Conservation (phyloP, 2,797 vertebrate genomes). For the Trichosurus vulpecula region DNA sequence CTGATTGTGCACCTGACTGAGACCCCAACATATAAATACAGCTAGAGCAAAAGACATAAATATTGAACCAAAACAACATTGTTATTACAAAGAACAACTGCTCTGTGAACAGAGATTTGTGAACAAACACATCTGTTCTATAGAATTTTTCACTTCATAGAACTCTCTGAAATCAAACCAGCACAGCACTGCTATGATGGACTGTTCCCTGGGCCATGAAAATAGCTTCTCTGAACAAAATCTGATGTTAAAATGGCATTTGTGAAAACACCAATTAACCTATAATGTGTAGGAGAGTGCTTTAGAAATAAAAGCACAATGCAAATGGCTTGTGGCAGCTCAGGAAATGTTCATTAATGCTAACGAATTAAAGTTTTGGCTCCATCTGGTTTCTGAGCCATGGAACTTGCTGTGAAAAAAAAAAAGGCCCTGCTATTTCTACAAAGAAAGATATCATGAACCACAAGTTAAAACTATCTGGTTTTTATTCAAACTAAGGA, state of each 20-base stretch:
- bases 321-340: constrained; percentile 22
- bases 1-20: constrained; percentile 43
- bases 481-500: constrained; percentile 58
- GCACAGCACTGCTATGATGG: constrained; percentile 61
- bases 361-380: constrained; percentile 48
- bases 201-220: constrained; percentile 61
- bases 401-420: constrained; percentile 26
- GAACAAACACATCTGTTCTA: constrained; percentile 61
- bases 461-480: constrained; percentile 20
- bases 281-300: constrained; percentile 12
- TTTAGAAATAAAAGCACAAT: constrained; percentile 61
- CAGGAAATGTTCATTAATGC: constrained; percentile 36
- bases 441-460: not conserved
- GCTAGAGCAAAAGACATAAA: constrained; percentile 59
- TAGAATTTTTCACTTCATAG: constrained; percentile 64
- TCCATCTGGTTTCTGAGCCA: constrained; percentile 58
- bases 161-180: constrained; percentile 71
- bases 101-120: constrained; percentile 56
- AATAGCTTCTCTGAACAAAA: constrained; percentile 64
- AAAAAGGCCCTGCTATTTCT: constrained; percentile 11
- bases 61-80: constrained; percentile 59
- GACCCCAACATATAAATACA: constrained; percentile 49
- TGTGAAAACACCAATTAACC: constrained; percentile 58
- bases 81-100: constrained; percentile 59
- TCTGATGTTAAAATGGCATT: constrained; percentile 43